Conservation (phyloP, 2,797 vertebrate genomes). For the Coccyzus lansbergi region DNA sequence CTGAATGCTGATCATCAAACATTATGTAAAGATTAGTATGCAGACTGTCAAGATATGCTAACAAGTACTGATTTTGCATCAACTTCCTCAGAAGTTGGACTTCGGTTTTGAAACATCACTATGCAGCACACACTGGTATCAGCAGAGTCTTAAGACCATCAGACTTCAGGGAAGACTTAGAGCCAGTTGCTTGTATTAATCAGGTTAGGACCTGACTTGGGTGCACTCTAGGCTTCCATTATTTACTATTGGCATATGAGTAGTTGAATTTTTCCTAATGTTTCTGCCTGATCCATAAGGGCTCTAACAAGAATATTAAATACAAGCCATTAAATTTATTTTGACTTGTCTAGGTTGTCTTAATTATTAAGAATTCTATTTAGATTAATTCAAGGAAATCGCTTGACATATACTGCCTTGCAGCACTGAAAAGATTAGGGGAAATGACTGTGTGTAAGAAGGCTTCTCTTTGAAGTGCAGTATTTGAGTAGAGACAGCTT, state of each 20-base stretch:
- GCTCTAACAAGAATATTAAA: slow-evolving; percentile 52
- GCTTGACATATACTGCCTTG: slow-evolving; percentile 66
- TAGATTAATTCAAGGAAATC: slow-evolving; percentile 68
- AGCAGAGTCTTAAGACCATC: neutral
- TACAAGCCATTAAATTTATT: slow-evolving; percentile 67
- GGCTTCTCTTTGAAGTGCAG: slow-evolving; percentile 1
- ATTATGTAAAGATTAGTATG: neutral
- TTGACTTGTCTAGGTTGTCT: slow-evolving; percentile 69
- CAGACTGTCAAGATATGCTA: neutral
- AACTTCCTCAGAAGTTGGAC: neutral
- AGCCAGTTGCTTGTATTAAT: neutral
- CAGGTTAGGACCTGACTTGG: neutral
- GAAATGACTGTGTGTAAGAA: slow-evolving; percentile 29
- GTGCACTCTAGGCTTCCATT: slow-evolving; percentile 7
- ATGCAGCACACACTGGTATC: neutral
- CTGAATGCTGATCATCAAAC: neutral
- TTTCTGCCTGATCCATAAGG: slow-evolving; percentile 47
- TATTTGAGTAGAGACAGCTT: neutral
- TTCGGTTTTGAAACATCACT: neutral
- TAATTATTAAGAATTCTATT: slow-evolving; percentile 75
- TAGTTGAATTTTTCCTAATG: neutral
- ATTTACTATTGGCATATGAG: slow-evolving; percentile 21
- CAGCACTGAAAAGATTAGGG: slow-evolving; percentile 51
- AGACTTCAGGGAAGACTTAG: neutral
- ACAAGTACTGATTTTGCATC: neutral